Evolutionary conservation across 2,888 invertebrate species (phyloP).

Genomic region (Osmoderma eremita): DNA sequence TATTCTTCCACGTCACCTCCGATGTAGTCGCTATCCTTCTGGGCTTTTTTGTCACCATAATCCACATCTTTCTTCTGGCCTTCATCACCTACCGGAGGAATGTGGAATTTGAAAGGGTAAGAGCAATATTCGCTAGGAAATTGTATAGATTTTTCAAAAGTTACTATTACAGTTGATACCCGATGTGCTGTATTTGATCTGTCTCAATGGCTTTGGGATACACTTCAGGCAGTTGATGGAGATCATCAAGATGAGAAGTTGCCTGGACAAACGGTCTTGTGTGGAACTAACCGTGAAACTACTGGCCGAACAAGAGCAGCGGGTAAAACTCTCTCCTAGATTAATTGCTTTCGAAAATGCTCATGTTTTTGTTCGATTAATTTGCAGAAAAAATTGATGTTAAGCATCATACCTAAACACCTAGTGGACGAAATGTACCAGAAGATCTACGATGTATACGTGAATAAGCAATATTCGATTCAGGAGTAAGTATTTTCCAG

Average conservation of each 20-base stretch:
- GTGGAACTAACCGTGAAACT: slow-evolving; percentile 83
- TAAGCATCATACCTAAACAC: slow-evolving; percentile 87
- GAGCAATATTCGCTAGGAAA: background rate
- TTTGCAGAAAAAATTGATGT: slow-evolving; percentile 81
- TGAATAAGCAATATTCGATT: too few species aligned
- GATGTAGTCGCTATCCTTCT: slow-evolving; percentile 76
- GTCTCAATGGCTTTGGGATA: slow-evolving; percentile 85
- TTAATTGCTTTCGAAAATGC: background rate
- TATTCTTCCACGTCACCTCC: slow-evolving; percentile 83
- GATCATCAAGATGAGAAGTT: slow-evolving; percentile 85
- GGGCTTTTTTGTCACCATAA: slow-evolving; percentile 74
- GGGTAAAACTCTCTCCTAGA: slow-evolving; percentile 65
- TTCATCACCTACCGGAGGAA: slow-evolving; percentile 66
- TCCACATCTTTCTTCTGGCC: slow-evolving; percentile 71
- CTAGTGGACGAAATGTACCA: slow-evolving; percentile 73
- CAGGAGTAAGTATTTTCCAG: too few species aligned
- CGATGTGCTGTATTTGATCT: slow-evolving; percentile 77
- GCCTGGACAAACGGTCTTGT: slow-evolving; percentile 86
- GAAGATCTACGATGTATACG: slow-evolving; percentile 48
- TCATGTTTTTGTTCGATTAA: background rate
- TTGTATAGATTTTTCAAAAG: slow-evolving; percentile 21
- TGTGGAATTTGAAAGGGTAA: slow-evolving; percentile 41
- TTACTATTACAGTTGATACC: slow-evolving; percentile 63
- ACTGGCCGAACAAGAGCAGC: slow-evolving; percentile 86
- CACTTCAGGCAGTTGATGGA: slow-evolving; percentile 90